Conservation (phyloP, 1,140 invertebrate genomes). For the Drosophila arawakana region DNA sequence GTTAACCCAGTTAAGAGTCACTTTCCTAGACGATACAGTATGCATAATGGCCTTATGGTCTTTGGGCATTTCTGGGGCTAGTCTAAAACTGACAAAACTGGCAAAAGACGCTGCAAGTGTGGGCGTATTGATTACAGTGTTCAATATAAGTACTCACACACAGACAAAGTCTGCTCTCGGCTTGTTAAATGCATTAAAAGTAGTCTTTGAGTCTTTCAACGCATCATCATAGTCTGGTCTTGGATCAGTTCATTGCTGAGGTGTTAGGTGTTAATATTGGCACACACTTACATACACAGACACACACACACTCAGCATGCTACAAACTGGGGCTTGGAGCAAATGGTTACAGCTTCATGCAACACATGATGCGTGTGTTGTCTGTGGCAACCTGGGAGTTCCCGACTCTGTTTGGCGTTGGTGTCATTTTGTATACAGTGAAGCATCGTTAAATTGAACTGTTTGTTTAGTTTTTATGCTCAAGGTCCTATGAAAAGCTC, state of each 20-base stretch:
- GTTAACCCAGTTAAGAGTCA: conserved; percentile 59
- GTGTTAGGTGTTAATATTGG: conserved; percentile 55
- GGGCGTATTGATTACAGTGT: conserved; percentile 52
- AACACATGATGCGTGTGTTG: conserved; percentile 28
- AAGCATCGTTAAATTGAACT: not conserved
- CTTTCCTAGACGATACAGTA: conserved; percentile 20
- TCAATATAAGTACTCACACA: conserved; percentile 45
- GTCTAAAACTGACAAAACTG: conserved; percentile 41
- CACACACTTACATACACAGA: conserved; percentile 23
- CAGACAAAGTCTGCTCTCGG: conserved; percentile 14
- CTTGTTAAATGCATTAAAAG: conserved; percentile 56
- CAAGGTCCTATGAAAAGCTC: too few species aligned
- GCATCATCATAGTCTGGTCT: conserved; percentile 33
- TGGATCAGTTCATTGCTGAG: conserved; percentile 40
- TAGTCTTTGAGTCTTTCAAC: conserved; percentile 46
- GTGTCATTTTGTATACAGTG: conserved; percentile 50
- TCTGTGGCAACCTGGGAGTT: conserved; percentile 71
- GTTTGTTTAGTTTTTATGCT: not conserved
- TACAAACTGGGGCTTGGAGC: conserved; percentile 43
- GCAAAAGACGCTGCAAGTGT: conserved; percentile 27
- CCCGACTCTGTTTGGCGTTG: conserved; percentile 57
- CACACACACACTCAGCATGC: conserved; percentile 22
- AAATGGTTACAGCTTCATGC: conserved; percentile 33
- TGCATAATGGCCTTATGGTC: conserved; percentile 1
- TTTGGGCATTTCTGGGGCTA: conserved; percentile 41